Conservation (phyloP, 1,140 invertebrate genomes). For the Ridgeia piscesae region DNA sequence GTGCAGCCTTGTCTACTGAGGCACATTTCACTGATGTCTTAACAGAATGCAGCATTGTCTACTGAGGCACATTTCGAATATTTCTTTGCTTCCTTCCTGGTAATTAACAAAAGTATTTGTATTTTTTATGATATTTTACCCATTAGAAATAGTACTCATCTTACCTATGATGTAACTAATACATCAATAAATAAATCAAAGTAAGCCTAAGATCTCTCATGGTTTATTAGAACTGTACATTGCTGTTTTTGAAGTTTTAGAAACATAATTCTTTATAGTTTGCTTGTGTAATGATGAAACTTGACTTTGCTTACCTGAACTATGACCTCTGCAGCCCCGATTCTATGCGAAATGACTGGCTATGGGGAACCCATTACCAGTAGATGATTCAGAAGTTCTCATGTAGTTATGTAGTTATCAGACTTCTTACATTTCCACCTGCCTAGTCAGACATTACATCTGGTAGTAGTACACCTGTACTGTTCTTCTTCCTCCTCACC, state of each 20-base stretch:
- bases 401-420: background rate
- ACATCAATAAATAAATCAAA: background rate
- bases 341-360: no score
- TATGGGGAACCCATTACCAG: background rate
- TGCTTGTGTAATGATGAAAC: background rate
- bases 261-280: background rate
- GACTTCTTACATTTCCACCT: background rate
- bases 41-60: background rate
- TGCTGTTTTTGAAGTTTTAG: background rate
- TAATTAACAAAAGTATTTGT: background rate
- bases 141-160: background rate
- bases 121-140: background rate
- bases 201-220: background rate
- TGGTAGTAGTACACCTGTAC: background rate
- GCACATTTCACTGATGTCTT: background rate
- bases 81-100: background rate
- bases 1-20: background rate
- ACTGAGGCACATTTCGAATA: background rate
- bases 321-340: background rate
- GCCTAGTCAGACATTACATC: background rate
- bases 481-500: no score
- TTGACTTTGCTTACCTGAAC: background rate
- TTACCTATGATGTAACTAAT: background rate
- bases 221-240: background rate
- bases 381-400: background rate